Evolutionary conservation across 2,888 invertebrate species (phyloP).

Genomic region (Dicranocentrus wangi): DNA sequence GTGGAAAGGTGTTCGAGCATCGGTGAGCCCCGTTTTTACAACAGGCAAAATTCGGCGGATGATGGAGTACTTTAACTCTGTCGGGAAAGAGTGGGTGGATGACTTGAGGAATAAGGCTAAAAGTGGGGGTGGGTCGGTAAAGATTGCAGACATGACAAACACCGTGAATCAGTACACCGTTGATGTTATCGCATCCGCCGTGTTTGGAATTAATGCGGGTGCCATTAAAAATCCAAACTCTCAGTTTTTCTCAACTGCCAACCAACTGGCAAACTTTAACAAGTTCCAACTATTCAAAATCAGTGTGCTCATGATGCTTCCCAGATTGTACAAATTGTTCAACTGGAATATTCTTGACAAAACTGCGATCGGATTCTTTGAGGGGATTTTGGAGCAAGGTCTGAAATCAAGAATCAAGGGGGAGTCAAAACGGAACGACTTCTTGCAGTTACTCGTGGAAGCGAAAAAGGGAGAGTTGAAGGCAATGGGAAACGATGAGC

Average conservation of each 20-base stretch:
- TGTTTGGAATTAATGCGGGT: slow-evolving; percentile 36
- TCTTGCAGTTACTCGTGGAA: slow-evolving; percentile 49
- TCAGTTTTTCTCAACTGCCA: slow-evolving; percentile 24
- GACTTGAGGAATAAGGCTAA: not conserved
- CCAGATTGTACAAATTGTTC: not conserved
- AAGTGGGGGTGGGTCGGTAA: not conserved
- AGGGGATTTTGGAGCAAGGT: slow-evolving; percentile 8
- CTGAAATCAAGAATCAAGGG: slow-evolving; percentile 24
- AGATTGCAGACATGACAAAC: too few species aligned
- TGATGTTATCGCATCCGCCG: slow-evolving; percentile 43
- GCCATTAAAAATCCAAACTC: slow-evolving; percentile 30
- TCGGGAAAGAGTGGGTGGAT: slow-evolving; percentile 31
- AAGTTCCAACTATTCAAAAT: slow-evolving; percentile 30
- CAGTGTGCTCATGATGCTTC: slow-evolving; percentile 15
- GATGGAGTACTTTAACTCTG: slow-evolving; percentile 47
- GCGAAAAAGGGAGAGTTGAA: slow-evolving; percentile 33
- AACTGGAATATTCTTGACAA: slow-evolving; percentile 33
- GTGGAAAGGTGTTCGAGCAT: slow-evolving; percentile 53
- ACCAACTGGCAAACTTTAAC: slow-evolving; percentile 26
- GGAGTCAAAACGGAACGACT: slow-evolving; percentile 36
- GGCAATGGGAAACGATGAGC: slow-evolving; percentile 20
- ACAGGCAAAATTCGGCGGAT: slow-evolving; percentile 57
- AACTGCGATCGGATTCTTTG: slow-evolving; percentile 42
- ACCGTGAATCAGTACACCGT: slow-evolving; percentile 9
- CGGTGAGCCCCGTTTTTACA: slow-evolving; percentile 55